Conservation (phyloP, 1,140 invertebrate species). For the Megalopta genalis region DNA sequence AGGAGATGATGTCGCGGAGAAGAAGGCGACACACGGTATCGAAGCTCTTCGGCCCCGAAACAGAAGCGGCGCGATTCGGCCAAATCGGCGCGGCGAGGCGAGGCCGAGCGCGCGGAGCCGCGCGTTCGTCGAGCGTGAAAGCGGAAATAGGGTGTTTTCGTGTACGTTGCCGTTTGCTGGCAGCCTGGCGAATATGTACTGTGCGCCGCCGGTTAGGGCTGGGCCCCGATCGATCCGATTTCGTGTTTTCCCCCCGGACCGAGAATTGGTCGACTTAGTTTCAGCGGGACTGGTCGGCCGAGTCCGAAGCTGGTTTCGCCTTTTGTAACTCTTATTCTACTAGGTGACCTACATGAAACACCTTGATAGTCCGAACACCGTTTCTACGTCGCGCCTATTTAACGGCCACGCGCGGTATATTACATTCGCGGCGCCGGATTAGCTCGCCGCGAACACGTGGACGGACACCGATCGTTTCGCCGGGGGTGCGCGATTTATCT, state of each 20-base stretch:
- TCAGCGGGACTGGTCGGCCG: constrained; percentile 27
- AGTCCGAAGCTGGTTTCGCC: constrained; percentile 29
- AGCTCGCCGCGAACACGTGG: neutral
- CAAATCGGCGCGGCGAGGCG: neutral
- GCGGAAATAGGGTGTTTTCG: constrained; percentile 53
- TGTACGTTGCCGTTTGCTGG: neutral
- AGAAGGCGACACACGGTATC: too few relatives aligned
- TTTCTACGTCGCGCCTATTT: too few relatives aligned
- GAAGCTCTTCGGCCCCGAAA: neutral
- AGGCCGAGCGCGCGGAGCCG: too few relatives aligned
- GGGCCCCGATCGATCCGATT: neutral
- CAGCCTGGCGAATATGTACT: too few relatives aligned
- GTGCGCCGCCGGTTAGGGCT: neutral
- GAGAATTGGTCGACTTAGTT: neutral
- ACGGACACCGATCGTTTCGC: neutral
- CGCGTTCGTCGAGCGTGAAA: neutral
- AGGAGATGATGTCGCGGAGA: neutral
- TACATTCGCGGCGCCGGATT: neutral
- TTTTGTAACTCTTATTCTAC: constrained; percentile 40
- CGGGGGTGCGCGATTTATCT: neutral
- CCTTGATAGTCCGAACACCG: neutral
- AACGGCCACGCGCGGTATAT: neutral
- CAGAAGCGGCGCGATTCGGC: neutral
- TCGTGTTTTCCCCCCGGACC: neutral
- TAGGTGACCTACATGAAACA: constrained; percentile 39